phyloP scores from a whole-genome alignment of 2,888 invertebrate species.

The Rotaria macrura region DNA sequence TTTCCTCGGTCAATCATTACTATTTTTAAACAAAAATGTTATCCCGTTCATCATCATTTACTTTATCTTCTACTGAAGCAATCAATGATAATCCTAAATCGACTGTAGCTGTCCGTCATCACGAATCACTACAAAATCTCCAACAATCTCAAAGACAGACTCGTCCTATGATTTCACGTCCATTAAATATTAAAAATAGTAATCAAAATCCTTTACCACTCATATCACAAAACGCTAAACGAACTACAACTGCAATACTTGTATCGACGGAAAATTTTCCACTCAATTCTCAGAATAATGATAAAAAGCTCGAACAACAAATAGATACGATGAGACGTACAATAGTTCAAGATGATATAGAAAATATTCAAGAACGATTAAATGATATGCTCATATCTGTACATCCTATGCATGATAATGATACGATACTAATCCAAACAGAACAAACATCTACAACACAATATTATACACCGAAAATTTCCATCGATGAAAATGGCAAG shows the following conservation, averaged over 20 bases:
- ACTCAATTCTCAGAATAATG: not conserved
- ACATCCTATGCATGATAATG: not conserved
- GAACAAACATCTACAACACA: slow-evolving; percentile 1
- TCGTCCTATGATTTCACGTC: not conserved
- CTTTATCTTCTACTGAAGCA: not conserved
- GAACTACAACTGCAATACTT: not conserved
- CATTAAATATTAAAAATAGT: not conserved
- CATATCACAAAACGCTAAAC: not conserved
- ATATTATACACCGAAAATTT: slow-evolving; percentile 13
- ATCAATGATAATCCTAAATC: not conserved
- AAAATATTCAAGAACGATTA: slow-evolving; percentile 4
- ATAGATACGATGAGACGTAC: not conserved
- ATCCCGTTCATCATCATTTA: slow-evolving; percentile 11
- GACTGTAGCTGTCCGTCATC: not conserved
- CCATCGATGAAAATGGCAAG: not conserved
- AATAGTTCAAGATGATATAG: not conserved
- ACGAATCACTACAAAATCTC: slow-evolving; percentile 10
- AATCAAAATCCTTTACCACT: not conserved
- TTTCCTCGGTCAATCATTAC: not conserved
- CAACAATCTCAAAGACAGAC: not conserved
- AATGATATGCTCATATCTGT: not conserved
- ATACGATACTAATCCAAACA: not conserved
- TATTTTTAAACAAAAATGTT: not conserved
- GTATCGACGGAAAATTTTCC: not conserved
- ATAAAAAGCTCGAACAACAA: not conserved